Percentiles rank a stretch among this genome's conserved stretches.
These are phyloP conservation scores for Tamandua tetradactyla DNA, from an alignment of 2,797 vertebrate genomes.

Conservation along the genomic window DNA sequence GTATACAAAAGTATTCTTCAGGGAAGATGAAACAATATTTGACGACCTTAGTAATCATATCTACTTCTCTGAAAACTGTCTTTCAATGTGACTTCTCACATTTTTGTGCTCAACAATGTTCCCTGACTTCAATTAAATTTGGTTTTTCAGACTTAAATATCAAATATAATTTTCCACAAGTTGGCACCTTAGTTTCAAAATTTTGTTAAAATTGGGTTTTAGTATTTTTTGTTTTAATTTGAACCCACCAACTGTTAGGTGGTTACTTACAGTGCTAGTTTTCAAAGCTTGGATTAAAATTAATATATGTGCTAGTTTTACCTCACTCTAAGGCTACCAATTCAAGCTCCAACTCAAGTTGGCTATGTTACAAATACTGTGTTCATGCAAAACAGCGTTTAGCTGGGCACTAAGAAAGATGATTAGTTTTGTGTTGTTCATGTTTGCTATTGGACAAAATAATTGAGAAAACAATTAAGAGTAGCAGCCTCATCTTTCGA, in stretches of 20 bases:
- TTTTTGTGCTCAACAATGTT: background rate
- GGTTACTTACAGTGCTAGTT: background rate
- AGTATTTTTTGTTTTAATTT: background rate
- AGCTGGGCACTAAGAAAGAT: background rate
- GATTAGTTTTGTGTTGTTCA: background rate
- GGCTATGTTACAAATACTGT: background rate
- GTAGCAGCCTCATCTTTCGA: background rate
- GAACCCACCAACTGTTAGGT: background rate
- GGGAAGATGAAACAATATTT: background rate
- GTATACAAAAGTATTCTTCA: background rate
- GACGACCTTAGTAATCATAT: background rate
- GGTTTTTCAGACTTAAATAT: background rate
- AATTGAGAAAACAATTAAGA: background rate
- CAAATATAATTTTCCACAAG: background rate
- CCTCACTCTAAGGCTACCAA: background rate
- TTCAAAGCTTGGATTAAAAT: background rate
- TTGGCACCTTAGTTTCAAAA: background rate
- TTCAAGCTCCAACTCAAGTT: background rate
- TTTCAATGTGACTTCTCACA: background rate
- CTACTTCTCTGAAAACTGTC: background rate
- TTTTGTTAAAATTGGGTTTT: slow-evolving; percentile 43
- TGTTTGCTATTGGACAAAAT: background rate
- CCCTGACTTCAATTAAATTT: background rate
- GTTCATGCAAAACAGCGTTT: background rate
- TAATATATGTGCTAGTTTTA: background rate